Evolutionary conservation across 2,888 invertebrate species (phyloP), one percentile per base, ranked within the genome.

Genomic region (Eilema griseolum): DNA sequence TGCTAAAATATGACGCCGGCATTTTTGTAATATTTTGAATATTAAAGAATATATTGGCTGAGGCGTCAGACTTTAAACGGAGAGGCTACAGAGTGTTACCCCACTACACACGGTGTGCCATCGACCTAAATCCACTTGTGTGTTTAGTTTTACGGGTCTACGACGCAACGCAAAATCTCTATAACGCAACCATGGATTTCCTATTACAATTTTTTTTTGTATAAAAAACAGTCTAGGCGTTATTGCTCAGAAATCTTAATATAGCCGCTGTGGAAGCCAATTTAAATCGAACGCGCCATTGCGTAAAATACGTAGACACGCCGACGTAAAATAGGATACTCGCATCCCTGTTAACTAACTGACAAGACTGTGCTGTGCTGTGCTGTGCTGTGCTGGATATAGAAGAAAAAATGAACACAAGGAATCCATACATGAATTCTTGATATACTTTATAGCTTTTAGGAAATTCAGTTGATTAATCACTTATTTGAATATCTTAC

Each of bases 261-360:
- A 69, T 64, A 74, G 75, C 65, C 28, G 77, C 69, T 73, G 72
- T 77, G 69, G 75, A 79, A 71, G 73, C 64, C 76, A 74, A 68
- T 74, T 76, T 77, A 71, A 64, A 70, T 75, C 71, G 73, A 76
- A 81, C 69, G 71, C 66, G n/a, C 23, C 52, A 24, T 67, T 2
- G 8, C 52, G n/a, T 52, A 52, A 52, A 52, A 52, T 52, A n/a
- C 52, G 52, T n/a, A n/a, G n/a, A 52, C 52, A n/a, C 52, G 52
- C 52, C n/a, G 10, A 52, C 52, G n/a, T n/a, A 52, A 52, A 52
- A 52, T 52, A n/a, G 52, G 52, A 52, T 10, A 52, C n/a, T 52
- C n/a, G n/a, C 52, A n/a, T 52, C 52, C n/a, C 52, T 20, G 52
- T n/a, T n/a, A 10, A 52, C 52, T 46, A 20, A 20, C 46, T 52